Evolutionary conservation across 2,888 invertebrate genomes (phyloP).

Genomic region (Caenorhabditis wallacei): DNA sequence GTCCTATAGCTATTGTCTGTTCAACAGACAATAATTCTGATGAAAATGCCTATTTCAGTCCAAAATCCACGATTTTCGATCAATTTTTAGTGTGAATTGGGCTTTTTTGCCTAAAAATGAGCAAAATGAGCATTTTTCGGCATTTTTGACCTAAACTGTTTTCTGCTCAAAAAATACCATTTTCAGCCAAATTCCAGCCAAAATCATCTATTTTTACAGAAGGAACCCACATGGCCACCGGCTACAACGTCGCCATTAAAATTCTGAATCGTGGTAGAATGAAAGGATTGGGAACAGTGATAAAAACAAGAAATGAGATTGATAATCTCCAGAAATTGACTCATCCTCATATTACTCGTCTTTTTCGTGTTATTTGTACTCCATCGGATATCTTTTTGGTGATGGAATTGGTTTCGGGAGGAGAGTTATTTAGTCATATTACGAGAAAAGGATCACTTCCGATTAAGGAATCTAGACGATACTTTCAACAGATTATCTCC

Average conservation of each 20-base stretch:
- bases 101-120: too few species aligned
- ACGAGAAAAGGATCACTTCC: constrained; percentile 86
- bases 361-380: constrained; percentile 96
- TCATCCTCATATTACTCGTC: constrained; percentile 98
- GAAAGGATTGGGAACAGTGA: constrained; percentile 97
- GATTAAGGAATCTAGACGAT: constrained; percentile 95
- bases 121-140: too few species aligned
- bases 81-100: too few species aligned
- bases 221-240: constrained; percentile 96
- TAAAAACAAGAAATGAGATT: constrained; percentile 97
- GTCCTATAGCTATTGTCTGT: too few species aligned
- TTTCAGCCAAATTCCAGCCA: too few species aligned
- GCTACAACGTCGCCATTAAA: constrained; percentile 98
- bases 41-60: too few species aligned
- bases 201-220: constrained; percentile 86
- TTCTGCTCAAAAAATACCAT: too few species aligned
- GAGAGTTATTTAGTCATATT: constrained; percentile 98
- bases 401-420: constrained; percentile 99
- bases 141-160: too few species aligned
- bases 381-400: constrained; percentile 99
- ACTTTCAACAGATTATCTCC: constrained; percentile 97
- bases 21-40: too few species aligned
- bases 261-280: constrained; percentile 98
- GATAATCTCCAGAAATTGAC: constrained; percentile 97
- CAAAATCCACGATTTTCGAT: too few species aligned